Conservation (phyloP, 2,888 invertebrate genomes). For the Agonopterix heracliana region DNA sequence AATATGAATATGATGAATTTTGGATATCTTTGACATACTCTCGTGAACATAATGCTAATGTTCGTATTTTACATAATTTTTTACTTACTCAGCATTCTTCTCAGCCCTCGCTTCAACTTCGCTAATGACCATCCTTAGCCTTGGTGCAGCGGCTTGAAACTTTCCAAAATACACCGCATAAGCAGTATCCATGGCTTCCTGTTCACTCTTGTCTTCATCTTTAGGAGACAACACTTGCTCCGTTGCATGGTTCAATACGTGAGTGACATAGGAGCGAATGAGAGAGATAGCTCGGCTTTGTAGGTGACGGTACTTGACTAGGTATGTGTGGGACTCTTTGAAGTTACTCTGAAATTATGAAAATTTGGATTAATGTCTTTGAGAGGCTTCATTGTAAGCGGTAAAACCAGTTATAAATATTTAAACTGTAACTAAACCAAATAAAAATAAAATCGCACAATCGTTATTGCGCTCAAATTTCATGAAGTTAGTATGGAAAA, state of each 20-base stretch:
- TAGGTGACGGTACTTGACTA: constrained; percentile 90
- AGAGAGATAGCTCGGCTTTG: constrained; percentile 86
- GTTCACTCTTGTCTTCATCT: constrained; percentile 39
- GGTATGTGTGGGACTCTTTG: constrained; percentile 89
- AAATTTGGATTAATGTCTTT: not conserved
- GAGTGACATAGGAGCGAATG: constrained; percentile 86
- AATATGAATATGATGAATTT: no score
- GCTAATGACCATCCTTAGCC: constrained; percentile 86
- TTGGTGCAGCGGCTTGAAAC: constrained; percentile 94
- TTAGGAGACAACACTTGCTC: constrained; percentile 79
- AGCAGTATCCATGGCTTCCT: constrained; percentile 78
- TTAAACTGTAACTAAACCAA: no score
- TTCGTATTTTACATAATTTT: no score
- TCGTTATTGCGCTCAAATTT: no score
- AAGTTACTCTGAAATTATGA: constrained; percentile 79
- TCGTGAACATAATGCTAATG: no score
- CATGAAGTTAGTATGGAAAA: no score
- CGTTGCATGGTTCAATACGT: constrained; percentile 86
- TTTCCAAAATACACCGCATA: constrained; percentile 95
- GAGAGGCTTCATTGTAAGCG: no score
- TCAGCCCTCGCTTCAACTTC: constrained; percentile 88
- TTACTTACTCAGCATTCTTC: constrained; percentile 82
- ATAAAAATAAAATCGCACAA: no score
- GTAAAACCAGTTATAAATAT: no score
- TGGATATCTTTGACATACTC: no score